A percentile compares a stretch with the other conserved stretches of the same genome.
These are phyloP conservation scores for Crocuta crocuta DNA, from an alignment of 2,113 vertebrate genomes.

Conservation along the genomic window DNA sequence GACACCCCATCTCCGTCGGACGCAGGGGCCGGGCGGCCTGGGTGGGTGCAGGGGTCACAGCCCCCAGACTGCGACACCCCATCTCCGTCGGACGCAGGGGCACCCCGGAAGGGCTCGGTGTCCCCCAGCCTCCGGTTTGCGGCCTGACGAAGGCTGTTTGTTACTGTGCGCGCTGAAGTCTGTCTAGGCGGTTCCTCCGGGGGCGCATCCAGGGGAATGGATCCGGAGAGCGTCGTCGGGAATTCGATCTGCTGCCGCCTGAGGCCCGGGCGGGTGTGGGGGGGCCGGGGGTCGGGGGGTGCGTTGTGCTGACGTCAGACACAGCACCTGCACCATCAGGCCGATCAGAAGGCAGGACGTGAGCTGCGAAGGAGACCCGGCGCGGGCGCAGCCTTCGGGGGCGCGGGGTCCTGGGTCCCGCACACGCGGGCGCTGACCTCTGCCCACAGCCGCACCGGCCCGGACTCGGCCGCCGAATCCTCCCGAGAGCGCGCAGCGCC, in stretches of 20 bases:
- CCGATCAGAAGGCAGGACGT: no score
- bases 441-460: not conserved
- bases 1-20: no score
- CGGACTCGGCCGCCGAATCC: no score
- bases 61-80: not conserved
- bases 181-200: not conserved
- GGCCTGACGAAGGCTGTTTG: not conserved
- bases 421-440: not conserved
- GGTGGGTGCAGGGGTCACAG: rapidly evolving
- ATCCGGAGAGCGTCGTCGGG: rapidly evolving
- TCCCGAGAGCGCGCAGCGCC: rapidly evolving
- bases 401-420: not conserved
- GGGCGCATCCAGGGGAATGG: not conserved
- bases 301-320: no score
- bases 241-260: not conserved
- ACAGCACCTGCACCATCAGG: no score
- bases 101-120: not conserved
- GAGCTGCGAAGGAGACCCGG: rapidly evolving
- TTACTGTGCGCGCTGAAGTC: not conserved
- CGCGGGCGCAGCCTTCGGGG: rapidly evolving
- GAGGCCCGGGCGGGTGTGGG: not conserved
- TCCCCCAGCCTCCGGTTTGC: rapidly evolving
- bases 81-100: not conserved
- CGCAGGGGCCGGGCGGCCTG: rapidly evolving
- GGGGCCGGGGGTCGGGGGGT: rapidly evolving